Conservation (phyloP, 2,888 invertebrate species). For the Pherbina coryleti region DNA sequence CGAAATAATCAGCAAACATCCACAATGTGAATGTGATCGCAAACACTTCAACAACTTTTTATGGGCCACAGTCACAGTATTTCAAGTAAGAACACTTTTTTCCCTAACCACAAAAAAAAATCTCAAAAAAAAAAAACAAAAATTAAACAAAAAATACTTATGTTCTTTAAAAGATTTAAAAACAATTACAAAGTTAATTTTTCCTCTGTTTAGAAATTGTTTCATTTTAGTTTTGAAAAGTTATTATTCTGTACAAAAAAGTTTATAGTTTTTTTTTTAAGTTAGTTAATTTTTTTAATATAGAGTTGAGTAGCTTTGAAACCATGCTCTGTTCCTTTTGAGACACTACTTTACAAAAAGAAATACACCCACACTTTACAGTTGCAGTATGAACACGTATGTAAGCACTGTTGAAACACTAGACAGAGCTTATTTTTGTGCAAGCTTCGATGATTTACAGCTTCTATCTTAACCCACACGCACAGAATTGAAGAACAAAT, state of each 20-base stretch:
- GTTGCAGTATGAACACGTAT: conserved; percentile 15
- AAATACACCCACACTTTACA: background rate
- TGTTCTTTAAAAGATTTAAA: background rate
- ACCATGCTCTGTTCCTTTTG: conserved; percentile 1
- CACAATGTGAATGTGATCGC: conserved; percentile 94
- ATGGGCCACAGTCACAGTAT: conserved; percentile 97
- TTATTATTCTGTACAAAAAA: conserved; percentile 3
- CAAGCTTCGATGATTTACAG: no score
- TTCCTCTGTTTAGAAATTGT: conserved; percentile 1
- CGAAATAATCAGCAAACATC: conserved; percentile 89
- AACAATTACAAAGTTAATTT: background rate
- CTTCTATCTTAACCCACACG: no score
- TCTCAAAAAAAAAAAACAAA: background rate
- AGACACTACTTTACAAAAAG: background rate
- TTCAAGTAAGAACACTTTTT: conserved; percentile 83
- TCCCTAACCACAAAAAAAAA: background rate
- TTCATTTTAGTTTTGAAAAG: conserved; percentile 23
- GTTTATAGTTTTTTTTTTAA: background rate
- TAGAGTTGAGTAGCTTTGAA: conserved; percentile 10
- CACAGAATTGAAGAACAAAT: no score
- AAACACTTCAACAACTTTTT: conserved; percentile 99
- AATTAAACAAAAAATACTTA: background rate
- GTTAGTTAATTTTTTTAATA: background rate
- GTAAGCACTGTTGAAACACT: background rate
- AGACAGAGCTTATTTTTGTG: no score